These are phyloP conservation scores for Tortrix viridana DNA, from an alignment of 2,888 invertebrate species.

Conservation along the genomic window DNA sequence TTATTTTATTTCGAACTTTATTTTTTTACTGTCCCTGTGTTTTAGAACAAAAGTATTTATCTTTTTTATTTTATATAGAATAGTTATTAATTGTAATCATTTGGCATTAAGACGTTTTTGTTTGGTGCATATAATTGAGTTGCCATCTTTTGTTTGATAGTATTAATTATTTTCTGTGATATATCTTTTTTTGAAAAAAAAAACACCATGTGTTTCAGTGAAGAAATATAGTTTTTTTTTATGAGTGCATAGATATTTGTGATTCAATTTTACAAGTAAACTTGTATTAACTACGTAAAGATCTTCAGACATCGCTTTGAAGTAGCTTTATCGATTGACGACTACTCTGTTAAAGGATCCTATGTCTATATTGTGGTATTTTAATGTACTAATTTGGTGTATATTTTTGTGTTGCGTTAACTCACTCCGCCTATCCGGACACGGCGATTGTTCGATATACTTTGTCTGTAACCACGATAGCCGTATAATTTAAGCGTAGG, in stretches of 20 bases:
- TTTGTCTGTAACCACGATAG: slow-evolving; percentile 74
- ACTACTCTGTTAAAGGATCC: slow-evolving; percentile 13
- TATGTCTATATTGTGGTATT: background rate
- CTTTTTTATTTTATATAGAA: slow-evolving; percentile 21
- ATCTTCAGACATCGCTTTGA: background rate
- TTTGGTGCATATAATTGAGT: slow-evolving; percentile 72
- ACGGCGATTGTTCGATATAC: slow-evolving; percentile 70
- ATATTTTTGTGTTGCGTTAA: slow-evolving; percentile 37
- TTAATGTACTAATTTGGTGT: slow-evolving; percentile 19
- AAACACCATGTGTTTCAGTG: slow-evolving; percentile 23
- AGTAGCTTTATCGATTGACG: background rate
- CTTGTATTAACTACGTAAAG: background rate
- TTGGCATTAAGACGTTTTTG: slow-evolving; percentile 24
- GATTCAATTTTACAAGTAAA: slow-evolving; percentile 23
- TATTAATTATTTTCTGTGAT: slow-evolving; percentile 83
- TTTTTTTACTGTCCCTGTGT: slow-evolving; percentile 23
- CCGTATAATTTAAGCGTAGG: slow-evolving; percentile 81
- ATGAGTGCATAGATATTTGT: slow-evolving; percentile 13
- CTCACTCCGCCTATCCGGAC: slow-evolving; percentile 79
- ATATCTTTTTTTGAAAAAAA: slow-evolving; percentile 54
- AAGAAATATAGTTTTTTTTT: slow-evolving; percentile 17
- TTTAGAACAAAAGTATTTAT: slow-evolving; percentile 35
- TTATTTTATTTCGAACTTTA: slow-evolving; percentile 24
- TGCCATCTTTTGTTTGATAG: slow-evolving; percentile 77
- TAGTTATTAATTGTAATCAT: slow-evolving; percentile 26